These are phyloP conservation scores for Aporrectodea caliginosa DNA, from an alignment of 1,140 invertebrate genomes.

Conservation along the genomic window DNA sequence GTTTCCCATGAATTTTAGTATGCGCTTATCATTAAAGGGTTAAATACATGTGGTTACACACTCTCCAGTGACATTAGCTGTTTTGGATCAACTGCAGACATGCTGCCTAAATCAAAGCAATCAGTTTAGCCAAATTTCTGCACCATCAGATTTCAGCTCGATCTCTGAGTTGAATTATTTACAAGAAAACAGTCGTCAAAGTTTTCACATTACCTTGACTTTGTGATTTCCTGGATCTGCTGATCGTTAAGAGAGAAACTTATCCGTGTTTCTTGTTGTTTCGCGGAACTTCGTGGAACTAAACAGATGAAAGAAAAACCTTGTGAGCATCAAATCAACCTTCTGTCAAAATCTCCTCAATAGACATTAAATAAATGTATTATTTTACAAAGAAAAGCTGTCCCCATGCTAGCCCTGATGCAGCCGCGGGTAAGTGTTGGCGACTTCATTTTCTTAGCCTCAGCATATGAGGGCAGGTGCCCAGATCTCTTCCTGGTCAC, in stretches of 20 bases:
- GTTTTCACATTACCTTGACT: constrained; percentile 1
- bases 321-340: neutral
- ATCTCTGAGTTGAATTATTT: too few relatives aligned
- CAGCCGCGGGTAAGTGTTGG: neutral
- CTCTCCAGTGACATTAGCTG: too few relatives aligned
- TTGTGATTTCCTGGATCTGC: constrained; percentile 9
- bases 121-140: too few relatives aligned
- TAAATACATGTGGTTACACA: too few relatives aligned
- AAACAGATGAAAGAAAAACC: neutral
- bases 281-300: constrained; percentile 15
- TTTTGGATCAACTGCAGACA: too few relatives aligned
- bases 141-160: too few relatives aligned
- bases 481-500: too few relatives aligned
- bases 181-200: too few relatives aligned
- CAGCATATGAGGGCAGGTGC: neutral
- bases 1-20: too few relatives aligned
- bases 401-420: neutral
- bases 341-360: neutral
- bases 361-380: neutral
- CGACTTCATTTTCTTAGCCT: neutral
- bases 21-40: too few relatives aligned
- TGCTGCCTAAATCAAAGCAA: too few relatives aligned
- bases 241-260: constrained; percentile 14
- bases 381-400: neutral
- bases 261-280: constrained; percentile 19